These are phyloP conservation scores for Pseudeuparius sepicola DNA, from an alignment of 2,888 invertebrate genomes.

Conservation along the genomic window DNA sequence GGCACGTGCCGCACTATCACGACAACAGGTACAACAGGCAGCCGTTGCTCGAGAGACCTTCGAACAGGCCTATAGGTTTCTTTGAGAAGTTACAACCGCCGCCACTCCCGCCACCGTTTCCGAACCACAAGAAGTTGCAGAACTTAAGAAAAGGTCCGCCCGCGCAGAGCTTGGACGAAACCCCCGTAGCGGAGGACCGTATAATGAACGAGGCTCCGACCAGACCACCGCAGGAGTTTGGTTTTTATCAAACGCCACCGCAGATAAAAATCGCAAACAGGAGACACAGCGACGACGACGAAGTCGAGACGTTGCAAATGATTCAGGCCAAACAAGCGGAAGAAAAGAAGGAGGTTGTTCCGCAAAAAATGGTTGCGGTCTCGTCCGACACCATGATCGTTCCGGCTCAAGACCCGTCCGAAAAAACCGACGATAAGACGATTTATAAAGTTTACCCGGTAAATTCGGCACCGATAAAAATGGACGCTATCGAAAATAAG, in stretches of 20 bases:
- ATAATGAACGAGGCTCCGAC: slow-evolving; percentile 28
- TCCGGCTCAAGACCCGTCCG: slow-evolving; percentile 17
- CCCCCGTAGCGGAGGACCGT: slow-evolving; percentile 27
- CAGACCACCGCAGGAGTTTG: slow-evolving; percentile 15
- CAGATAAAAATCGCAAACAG: slow-evolving; percentile 41
- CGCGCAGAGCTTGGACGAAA: slow-evolving; percentile 22
- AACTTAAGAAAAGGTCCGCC: slow-evolving; percentile 13
- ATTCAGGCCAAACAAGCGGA: slow-evolving; percentile 47
- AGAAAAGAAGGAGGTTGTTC: slow-evolving; percentile 30
- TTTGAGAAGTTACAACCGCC: slow-evolving; percentile 39
- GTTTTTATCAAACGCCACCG: slow-evolving; percentile 36
- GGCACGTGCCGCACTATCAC: slow-evolving; percentile 21
- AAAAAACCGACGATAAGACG: slow-evolving; percentile 32
- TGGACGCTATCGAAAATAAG: slow-evolving; percentile 38
- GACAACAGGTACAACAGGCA: slow-evolving; percentile 33
- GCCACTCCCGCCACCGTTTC: slow-evolving; percentile 35
- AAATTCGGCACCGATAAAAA: slow-evolving; percentile 43
- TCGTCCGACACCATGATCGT: slow-evolving; percentile 18
- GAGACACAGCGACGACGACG: slow-evolving; percentile 38
- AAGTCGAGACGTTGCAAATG: slow-evolving; percentile 59
- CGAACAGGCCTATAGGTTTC: slow-evolving; percentile 37
- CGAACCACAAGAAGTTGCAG: no score
- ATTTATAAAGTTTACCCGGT: slow-evolving; percentile 50
- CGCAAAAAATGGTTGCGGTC: slow-evolving; percentile 4
- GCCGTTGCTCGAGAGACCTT: slow-evolving; percentile 38